These are phyloP conservation scores for Polymixis flavicincta DNA, from an alignment of 2,888 invertebrate genomes.

Conservation along the genomic window DNA sequence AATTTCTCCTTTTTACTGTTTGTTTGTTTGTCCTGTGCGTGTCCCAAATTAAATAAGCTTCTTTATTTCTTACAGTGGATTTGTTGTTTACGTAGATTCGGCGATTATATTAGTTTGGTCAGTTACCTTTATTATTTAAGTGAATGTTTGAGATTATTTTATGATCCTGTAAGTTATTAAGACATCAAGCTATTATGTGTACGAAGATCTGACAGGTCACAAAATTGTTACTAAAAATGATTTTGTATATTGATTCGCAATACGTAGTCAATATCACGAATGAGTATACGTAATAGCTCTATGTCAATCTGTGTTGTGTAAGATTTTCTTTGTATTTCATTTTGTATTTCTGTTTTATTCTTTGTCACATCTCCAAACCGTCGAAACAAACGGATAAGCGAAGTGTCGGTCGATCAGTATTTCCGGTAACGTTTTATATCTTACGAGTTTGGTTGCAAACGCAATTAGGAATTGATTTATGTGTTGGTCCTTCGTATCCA, in stretches of 20 bases:
- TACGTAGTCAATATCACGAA: conserved; percentile 13
- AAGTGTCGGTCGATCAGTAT: conserved; percentile 71
- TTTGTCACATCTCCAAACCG: conserved; percentile 62
- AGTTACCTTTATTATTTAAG: conserved; percentile 52
- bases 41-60: not conserved
- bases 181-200: conserved; percentile 39
- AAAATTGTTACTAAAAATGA: conserved; percentile 31
- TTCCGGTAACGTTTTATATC: conserved; percentile 67
- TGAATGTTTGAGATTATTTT: conserved; percentile 25
- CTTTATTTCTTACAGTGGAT: conserved; percentile 1
- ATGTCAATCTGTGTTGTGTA: conserved; percentile 17
- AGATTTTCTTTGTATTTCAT: not conserved
- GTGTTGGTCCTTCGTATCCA: conserved; percentile 81
- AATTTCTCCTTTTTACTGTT: not conserved
- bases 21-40: not conserved
- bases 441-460: conserved; percentile 78
- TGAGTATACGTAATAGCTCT: conserved; percentile 30
- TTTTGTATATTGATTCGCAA: conserved; percentile 10
- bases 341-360: conserved; percentile 18
- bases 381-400: conserved; percentile 72
- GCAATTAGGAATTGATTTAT: conserved; percentile 79
- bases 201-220: conserved; percentile 33
- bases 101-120: conserved; percentile 9
- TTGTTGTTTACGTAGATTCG: conserved; percentile 18
- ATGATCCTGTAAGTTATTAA: conserved; percentile 14